These are phyloP conservation scores for Leptodactylus fuscus DNA, from an alignment of 2,113 vertebrate genomes.

Conservation along the genomic window DNA sequence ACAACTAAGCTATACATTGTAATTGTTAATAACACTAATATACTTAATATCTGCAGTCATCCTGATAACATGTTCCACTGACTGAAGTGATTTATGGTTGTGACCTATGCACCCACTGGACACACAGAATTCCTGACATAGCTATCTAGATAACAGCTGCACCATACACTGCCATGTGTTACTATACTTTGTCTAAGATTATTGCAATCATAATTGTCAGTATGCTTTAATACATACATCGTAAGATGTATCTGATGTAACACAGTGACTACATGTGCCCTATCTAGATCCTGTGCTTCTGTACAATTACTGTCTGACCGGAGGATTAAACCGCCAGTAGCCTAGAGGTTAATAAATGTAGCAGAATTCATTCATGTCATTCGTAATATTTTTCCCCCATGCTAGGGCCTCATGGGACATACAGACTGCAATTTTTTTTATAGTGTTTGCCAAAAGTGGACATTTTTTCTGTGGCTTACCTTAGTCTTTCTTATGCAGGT, in stretches of 20 bases:
- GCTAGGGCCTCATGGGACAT: too few species aligned
- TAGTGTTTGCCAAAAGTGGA: too few species aligned
- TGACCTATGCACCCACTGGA: background rate
- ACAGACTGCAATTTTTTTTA: too few species aligned
- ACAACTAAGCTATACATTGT: background rate
- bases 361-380: too few species aligned
- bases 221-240: background rate
- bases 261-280: too few species aligned
- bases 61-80: background rate
- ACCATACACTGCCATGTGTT: background rate
- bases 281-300: too few species aligned
- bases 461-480: too few species aligned
- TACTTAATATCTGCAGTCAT: background rate
- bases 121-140: slow-evolving; percentile 23
- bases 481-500: too few species aligned
- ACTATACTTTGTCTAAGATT: background rate
- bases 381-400: too few species aligned
- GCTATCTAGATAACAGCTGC: background rate
- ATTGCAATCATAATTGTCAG: background rate
- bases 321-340: too few species aligned
- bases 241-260: background rate
- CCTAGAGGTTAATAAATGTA: too few species aligned
- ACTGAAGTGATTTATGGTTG: background rate
- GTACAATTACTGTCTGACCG: too few species aligned
- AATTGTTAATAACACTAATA: background rate